Conservation (phyloP, 2,797 vertebrate species). For the Artibeus lituratus region DNA sequence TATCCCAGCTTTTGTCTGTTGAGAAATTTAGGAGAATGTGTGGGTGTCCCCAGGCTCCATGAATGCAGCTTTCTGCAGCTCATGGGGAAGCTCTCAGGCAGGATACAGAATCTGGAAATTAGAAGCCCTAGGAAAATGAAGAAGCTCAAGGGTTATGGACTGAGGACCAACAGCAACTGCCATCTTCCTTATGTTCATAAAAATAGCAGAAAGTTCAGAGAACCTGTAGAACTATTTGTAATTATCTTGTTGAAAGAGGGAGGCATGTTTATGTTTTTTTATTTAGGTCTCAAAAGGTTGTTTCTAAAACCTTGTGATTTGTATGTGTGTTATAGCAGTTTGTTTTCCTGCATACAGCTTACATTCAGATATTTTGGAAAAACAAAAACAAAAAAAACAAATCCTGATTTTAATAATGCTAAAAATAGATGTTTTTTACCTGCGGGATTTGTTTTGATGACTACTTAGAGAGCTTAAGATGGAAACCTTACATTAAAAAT, state of each 20-base stretch:
- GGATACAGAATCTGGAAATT: background rate
- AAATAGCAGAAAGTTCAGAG: background rate
- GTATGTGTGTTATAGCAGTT: background rate
- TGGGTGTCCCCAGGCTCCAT: background rate
- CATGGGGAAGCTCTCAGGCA: background rate
- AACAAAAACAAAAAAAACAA: background rate
- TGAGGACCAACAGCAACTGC: background rate
- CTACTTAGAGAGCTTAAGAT: slow-evolving; percentile 1
- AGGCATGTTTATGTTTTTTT: slow-evolving; percentile 1
- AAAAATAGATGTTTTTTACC: slow-evolving; percentile 39
- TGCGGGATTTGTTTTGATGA: slow-evolving; percentile 37
- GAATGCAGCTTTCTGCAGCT: background rate
- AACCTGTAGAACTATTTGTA: background rate
- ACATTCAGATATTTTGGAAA: slow-evolving; percentile 32
- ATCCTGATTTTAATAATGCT: slow-evolving; percentile 2
- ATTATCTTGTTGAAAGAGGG: background rate
- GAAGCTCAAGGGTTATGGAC: background rate
- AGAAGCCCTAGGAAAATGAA: background rate
- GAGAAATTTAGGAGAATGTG: background rate
- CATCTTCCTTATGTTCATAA: background rate
- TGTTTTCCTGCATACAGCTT: slow-evolving; percentile 18
- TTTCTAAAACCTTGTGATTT: background rate
- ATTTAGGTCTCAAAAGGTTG: background rate
- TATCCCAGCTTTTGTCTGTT: background rate
- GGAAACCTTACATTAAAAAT: slow-evolving; percentile 34